Evolutionary conservation across 2,888 invertebrate genomes (phyloP), one percentile per base, ranked within the genome.

Genomic region (Spisula subtruncata): DNA sequence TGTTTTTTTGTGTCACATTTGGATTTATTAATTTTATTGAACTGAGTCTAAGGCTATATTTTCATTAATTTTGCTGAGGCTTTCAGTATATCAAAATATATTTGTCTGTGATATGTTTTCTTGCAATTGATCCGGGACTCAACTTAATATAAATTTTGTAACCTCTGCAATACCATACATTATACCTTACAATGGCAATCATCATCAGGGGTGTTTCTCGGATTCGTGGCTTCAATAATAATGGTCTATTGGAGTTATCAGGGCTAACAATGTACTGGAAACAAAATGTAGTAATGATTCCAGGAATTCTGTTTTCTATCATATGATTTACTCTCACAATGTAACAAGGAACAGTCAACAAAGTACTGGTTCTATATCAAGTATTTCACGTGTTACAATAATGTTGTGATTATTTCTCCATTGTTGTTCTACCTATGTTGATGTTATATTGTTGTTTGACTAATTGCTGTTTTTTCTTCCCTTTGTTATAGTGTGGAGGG

Each of bases 401-500:
- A 66, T 66, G 41, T 41, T n/a, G n/a, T 66, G n/a, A 66, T 66
- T 66, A 66, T 66, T 5, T 66, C 60, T n/a, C 8, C 25, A n/a
- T 25, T n/a, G 60, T 66, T 20, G 60, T 66, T n/a, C 5, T 25
- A 10, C n/a, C 25, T 51, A 8, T 66, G 60, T 25, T 66, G 25
- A 25, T 66, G 20, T 25, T 66, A 66, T 66, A n/a, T 66, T n/a
- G 25, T 66, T 25, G 6, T 8, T 66, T 1, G 41, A 66, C 60
- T 66, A 66, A 66, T 66, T 66, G 60, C n/a, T 66, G 12, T 66
- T 66, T 66, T 66, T 66, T 66, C 60, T 66, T 66, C 60, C n/a
- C 60, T 66, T 66, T 66, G 60, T 66, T n/a, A n/a, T 56, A 25
- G 12, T 51, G 51, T 51, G 51, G 51, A 51, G 5, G 1, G 12